A percentile compares a stretch with the other conserved stretches of the same genome.
Evolutionary conservation across 2,797 vertebrate genomes (phyloP).

Genomic region (Tokudaia muenninki): DNA sequence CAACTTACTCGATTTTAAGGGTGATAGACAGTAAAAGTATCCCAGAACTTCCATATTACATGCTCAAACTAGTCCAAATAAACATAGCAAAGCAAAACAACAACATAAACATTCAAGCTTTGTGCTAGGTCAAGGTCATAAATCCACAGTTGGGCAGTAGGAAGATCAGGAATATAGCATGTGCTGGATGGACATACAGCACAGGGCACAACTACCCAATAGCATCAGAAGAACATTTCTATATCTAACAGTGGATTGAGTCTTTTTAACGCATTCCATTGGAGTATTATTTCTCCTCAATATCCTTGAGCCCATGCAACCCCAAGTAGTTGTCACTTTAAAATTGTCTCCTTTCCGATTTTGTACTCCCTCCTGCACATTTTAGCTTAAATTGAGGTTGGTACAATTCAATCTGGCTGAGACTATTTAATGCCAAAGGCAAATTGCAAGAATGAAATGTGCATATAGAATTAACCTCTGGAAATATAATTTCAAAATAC

Average conservation of each 20-base stretch:
- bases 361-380: not conserved
- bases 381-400: not conserved
- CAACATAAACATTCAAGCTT: not conserved
- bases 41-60: not conserved
- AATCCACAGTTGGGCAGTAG: not conserved
- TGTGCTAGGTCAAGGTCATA: not conserved
- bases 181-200: fast-evolving
- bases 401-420: not conserved
- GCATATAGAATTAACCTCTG: not conserved
- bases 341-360: not conserved
- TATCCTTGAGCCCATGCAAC: not conserved
- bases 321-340: not conserved
- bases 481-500: not conserved
- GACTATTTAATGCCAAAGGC: not conserved
- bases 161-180: not conserved
- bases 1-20: not conserved
- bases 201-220: not conserved
- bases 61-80: not conserved
- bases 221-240: not conserved
- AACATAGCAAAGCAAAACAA: not conserved
- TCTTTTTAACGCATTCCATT: no score
- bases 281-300: not conserved
- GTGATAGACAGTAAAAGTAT: not conserved
- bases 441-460: constrained; percentile 20
- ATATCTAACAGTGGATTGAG: not conserved